Evolutionary conservation across 2,113 vertebrate species (phyloP).

Genomic region (Neodon shergylaensis): DNA sequence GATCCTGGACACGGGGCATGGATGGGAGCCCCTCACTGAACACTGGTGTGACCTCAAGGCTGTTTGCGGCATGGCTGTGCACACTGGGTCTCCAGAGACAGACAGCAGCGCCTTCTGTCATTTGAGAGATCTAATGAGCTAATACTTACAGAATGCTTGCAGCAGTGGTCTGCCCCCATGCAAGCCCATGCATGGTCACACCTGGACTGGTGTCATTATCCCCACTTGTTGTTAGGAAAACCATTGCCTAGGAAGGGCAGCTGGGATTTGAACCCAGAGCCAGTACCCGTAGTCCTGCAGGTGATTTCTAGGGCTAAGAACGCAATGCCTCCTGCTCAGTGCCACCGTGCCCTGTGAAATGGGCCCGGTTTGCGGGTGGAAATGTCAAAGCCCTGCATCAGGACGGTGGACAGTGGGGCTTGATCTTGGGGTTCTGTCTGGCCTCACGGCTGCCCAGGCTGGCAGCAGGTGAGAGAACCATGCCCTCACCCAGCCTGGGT

Average conservation of each 20-base stretch:
- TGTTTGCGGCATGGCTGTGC: background rate
- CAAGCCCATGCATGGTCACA: background rate
- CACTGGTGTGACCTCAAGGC: background rate
- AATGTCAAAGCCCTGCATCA: rapidly evolving
- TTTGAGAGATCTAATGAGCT: background rate
- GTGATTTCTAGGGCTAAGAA: background rate
- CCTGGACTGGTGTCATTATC: rapidly evolving
- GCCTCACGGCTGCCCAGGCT: background rate
- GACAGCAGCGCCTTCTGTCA: background rate
- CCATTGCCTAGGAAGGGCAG: background rate
- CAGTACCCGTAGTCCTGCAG: background rate
- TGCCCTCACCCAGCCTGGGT: background rate
- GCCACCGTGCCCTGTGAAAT: background rate
- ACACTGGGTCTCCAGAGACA: background rate
- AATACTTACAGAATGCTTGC: background rate
- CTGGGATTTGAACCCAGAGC: background rate
- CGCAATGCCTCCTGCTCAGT: background rate
- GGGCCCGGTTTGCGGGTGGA: background rate
- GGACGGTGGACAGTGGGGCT: background rate
- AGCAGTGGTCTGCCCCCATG: background rate
- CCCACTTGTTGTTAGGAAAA: background rate
- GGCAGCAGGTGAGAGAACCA: background rate
- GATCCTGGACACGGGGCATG: rapidly evolving
- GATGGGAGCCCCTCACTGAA: background rate
- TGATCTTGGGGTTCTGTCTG: background rate